Evolutionary conservation across 2,888 invertebrate species (phyloP).

Genomic region (Rugalucina vietnamica): DNA sequence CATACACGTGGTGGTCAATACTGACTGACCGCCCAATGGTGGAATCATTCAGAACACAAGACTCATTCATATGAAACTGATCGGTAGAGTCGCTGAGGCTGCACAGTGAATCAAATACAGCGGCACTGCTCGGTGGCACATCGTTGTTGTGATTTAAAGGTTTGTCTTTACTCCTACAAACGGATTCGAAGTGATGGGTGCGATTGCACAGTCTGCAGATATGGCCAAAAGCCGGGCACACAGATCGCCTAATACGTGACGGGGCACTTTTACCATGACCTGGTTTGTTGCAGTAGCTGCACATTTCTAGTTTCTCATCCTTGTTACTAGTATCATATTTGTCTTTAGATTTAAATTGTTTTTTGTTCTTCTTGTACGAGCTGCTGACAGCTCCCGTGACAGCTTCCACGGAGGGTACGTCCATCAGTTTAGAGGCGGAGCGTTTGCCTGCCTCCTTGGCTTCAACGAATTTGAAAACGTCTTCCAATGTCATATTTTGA

Average conservation of each 20-base stretch:
- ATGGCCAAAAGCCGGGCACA: conserved; percentile 56
- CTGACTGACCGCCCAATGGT: conserved; percentile 50
- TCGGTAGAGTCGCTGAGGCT: background rate
- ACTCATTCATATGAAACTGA: background rate
- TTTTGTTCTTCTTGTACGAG: conserved; percentile 29
- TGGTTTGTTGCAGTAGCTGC: conserved; percentile 53
- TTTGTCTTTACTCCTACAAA: conserved; percentile 33
- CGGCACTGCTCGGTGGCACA: background rate
- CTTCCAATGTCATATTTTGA: conserved; percentile 60
- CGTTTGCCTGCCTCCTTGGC: conserved; percentile 65
- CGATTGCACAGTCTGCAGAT: conserved; percentile 38
- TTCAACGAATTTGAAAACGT: conserved; percentile 62
- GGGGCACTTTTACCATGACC: conserved; percentile 49
- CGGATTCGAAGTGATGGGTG: conserved; percentile 43
- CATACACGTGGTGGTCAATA: conserved; percentile 64
- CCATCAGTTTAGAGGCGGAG: conserved; percentile 58
- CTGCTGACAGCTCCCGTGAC: conserved; percentile 39
- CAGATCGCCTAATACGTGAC: conserved; percentile 24
- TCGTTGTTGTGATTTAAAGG: background rate
- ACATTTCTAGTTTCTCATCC: conserved; percentile 54
- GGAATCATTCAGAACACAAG: conserved; percentile 53
- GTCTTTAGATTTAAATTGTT: conserved; percentile 4
- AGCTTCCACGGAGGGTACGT: conserved; percentile 31
- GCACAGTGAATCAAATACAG: conserved; percentile 31
- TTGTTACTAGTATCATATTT: conserved; percentile 56